These are phyloP conservation scores for Trochalopteron elliotii DNA, from an alignment of 2,113 vertebrate species.

Conservation along the genomic window DNA sequence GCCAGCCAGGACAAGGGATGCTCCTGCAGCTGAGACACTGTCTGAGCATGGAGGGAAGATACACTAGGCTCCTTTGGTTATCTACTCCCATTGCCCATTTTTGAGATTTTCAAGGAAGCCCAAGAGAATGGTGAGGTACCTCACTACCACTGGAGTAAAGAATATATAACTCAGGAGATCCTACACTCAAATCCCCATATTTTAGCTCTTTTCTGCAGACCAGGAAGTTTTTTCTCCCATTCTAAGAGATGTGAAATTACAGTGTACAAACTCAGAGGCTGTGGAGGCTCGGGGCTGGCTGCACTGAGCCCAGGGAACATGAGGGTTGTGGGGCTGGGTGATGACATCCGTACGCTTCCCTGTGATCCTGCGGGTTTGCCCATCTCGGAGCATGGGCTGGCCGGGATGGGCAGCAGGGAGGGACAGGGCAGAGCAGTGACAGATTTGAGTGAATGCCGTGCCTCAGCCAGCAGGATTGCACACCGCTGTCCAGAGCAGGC, in stretches of 20 bases:
- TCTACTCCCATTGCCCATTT: fast-evolving
- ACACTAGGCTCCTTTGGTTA: not conserved
- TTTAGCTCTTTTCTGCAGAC: not conserved
- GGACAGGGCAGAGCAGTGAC: fast-evolving
- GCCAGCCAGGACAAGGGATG: not conserved
- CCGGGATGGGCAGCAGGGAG: fast-evolving
- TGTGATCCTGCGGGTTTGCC: not conserved
- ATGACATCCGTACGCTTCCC: fast-evolving
- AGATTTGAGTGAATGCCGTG: fast-evolving
- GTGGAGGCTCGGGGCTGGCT: not conserved
- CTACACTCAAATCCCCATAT: fast-evolving
- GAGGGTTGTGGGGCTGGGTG: not conserved
- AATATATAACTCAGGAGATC: fast-evolving
- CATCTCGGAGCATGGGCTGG: fast-evolving
- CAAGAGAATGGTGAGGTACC: not conserved
- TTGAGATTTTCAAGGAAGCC: not conserved
- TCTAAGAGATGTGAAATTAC: not conserved
- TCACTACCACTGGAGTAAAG: not conserved
- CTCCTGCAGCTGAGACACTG: not conserved
- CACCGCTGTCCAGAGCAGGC: fast-evolving
- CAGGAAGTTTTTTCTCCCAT: not conserved
- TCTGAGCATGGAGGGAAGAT: not conserved
- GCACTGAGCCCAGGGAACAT: fast-evolving
- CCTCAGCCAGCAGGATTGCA: not conserved
- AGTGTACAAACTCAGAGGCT: not conserved